Evolutionary conservation across 2,797 vertebrate species (phyloP).

Genomic region (Tadarida brasiliensis): DNA sequence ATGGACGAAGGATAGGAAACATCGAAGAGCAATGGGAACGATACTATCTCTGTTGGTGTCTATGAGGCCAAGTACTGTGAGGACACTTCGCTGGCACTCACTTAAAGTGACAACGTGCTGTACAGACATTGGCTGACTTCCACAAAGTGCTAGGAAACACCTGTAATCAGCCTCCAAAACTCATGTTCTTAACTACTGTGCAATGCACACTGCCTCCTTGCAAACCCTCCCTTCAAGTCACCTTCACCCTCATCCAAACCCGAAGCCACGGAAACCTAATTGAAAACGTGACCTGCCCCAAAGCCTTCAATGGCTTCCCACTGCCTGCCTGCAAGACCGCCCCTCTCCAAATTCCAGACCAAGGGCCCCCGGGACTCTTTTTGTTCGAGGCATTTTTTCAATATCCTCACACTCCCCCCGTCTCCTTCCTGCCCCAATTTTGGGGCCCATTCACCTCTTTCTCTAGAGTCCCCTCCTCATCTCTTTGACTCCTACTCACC

Average conservation of each 20-base stretch:
- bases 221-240: no score
- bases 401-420: neutral
- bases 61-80: neutral
- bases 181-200: accelerated
- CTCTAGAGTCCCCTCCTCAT: neutral
- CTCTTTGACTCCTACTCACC: neutral
- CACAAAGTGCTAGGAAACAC: neutral
- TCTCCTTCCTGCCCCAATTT: neutral
- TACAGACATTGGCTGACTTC: neutral
- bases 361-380: neutral
- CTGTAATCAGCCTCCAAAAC: neutral
- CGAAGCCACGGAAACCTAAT: neutral
- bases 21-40: neutral
- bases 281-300: neutral
- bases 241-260: no score
- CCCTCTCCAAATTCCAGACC: neutral
- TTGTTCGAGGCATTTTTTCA: neutral
- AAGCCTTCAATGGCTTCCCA: neutral
- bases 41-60: no score
- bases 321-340: neutral
- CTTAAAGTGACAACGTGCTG: neutral
- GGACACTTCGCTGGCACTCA: neutral
- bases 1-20: accelerated
- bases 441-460: neutral
- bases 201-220: neutral